These are phyloP conservation scores for Dermochelys coriacea DNA, from an alignment of 2,797 vertebrate genomes.

Conservation along the genomic window DNA sequence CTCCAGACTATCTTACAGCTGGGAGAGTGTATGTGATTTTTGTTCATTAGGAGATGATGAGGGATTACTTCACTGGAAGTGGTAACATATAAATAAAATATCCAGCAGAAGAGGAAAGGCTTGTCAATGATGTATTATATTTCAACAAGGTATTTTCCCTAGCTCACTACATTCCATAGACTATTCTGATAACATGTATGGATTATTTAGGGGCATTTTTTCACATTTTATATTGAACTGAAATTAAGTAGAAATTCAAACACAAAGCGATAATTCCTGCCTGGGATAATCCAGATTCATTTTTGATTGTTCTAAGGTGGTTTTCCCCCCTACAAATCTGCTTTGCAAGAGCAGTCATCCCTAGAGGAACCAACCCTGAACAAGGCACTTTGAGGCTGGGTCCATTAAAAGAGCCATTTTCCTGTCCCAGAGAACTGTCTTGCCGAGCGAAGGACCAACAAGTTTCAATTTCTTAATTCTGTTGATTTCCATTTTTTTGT, in stretches of 20 bases:
- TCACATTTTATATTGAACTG: background rate
- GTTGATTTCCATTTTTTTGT: background rate
- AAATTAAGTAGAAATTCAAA: background rate
- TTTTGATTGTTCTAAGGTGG: background rate
- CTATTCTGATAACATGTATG: slow-evolving; percentile 13
- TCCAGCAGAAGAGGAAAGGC: background rate
- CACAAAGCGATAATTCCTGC: fast-evolving
- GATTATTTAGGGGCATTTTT: slow-evolving; percentile 40
- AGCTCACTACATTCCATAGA: background rate
- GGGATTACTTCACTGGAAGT: background rate
- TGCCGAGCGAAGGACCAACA: background rate
- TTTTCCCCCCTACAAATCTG: background rate
- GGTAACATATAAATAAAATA: background rate
- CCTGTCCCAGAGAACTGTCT: background rate
- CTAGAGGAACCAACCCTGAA: background rate
- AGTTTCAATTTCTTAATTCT: background rate
- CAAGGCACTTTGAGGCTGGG: background rate
- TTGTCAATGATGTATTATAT: background rate
- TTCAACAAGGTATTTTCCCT: background rate
- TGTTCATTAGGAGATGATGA: background rate
- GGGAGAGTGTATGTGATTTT: fast-evolving
- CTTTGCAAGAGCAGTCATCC: background rate
- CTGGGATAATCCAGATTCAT: background rate
- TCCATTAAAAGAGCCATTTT: background rate
- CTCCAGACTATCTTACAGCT: background rate